phyloP scores from a whole-genome alignment of 2,113 vertebrate genomes.

The Collichthys lucidus region DNA sequence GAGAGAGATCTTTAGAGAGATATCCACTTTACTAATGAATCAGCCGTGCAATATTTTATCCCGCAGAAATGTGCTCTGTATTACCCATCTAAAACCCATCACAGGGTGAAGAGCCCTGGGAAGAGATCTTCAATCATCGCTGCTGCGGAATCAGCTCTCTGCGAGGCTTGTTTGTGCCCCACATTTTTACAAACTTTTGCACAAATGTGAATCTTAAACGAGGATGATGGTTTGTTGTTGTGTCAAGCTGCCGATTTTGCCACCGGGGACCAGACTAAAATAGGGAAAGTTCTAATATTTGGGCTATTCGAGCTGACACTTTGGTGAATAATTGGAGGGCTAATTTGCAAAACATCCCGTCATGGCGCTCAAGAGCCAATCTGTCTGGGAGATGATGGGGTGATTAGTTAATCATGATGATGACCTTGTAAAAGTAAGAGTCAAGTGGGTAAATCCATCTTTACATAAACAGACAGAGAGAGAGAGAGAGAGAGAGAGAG shows the following conservation, averaged over 20 bases:
- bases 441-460: conserved; percentile 22
- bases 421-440: conserved; percentile 15
- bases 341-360: not conserved
- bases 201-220: not conserved
- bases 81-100: conserved; percentile 31
- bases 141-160: not conserved
- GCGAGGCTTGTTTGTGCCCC: not conserved
- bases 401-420: conserved; percentile 2
- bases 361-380: not conserved
- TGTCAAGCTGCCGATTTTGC: no score
- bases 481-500: no score
- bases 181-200: not conserved
- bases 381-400: not conserved
- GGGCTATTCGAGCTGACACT: not conserved
- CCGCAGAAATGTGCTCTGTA: conserved; percentile 39
- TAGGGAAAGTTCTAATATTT: not conserved
- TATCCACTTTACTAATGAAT: conserved; percentile 71
- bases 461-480: not conserved
- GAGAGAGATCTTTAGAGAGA: conserved; percentile 61
- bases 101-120: not conserved
- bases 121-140: not conserved
- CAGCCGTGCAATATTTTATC: conserved; percentile 56
- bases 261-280: no score
- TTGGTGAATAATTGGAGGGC: conserved; percentile 3
- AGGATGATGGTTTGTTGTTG: not conserved